Percentiles rank a stretch among this genome's conserved stretches.
phyloP scores from a whole-genome alignment of 2,888 invertebrate genomes.

The Julus scandinavius region DNA sequence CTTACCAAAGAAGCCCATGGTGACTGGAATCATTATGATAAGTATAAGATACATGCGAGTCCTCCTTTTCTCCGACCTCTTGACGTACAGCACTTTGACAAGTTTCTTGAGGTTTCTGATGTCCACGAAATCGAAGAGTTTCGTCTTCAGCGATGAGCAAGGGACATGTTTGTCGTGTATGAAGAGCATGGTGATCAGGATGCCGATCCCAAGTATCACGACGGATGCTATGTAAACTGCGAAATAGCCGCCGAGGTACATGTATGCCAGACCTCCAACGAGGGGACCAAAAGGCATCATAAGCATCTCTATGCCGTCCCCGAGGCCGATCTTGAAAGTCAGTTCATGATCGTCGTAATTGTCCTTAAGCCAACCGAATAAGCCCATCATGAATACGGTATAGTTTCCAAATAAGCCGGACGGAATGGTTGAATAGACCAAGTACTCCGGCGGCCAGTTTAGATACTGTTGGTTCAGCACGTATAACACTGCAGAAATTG shows the following conservation, averaged over 20 bases:
- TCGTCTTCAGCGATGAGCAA: background rate
- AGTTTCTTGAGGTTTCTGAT: background rate
- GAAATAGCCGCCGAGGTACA: background rate
- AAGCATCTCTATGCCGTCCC: slow-evolving; percentile 48
- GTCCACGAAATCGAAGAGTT: slow-evolving; percentile 1
- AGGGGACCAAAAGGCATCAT: slow-evolving; percentile 30
- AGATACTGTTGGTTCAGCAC: background rate
- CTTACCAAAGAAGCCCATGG: slow-evolving; percentile 32
- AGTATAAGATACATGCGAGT: background rate
- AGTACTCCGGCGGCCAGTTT: background rate
- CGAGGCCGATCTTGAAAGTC: background rate
- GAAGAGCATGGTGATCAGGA: background rate
- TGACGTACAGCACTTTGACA: background rate
- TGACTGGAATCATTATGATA: background rate
- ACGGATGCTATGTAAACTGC: background rate
- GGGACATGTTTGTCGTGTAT: background rate
- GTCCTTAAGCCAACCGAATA: slow-evolving; percentile 49
- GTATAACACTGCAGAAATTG: background rate
- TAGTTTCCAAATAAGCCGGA: slow-evolving; percentile 21
- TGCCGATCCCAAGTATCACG: background rate
- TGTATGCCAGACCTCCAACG: background rate
- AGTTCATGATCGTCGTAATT: background rate
- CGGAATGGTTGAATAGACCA: slow-evolving; percentile 8
- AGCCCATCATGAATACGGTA: slow-evolving; percentile 7
- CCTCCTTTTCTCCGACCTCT: slow-evolving; percentile 21